Evolutionary conservation across 2,113 vertebrate genomes (phyloP), one percentile per base, ranked within the genome.

Genomic region (Pleuronectes platessa): DNA sequence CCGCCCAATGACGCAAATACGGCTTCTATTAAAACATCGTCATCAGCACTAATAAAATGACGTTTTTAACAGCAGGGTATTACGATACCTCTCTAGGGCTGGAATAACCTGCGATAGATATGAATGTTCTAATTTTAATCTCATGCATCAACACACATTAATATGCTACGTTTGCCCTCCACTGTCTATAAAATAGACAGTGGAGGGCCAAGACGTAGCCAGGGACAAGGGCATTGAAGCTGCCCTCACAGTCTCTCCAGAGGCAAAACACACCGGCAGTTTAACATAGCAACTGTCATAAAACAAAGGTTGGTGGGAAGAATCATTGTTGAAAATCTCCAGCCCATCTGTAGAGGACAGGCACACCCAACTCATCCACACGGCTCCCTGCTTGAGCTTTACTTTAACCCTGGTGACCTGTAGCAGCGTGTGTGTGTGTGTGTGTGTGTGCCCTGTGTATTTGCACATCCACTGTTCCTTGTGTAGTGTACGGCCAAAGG

Each of bases 371-470:
- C 78, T 86, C 84, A 86, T 90, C 67, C 80, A 76, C 86, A 86
- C 79, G 81, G 88, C 89, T 77, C 58, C 62, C 35, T 84, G 74
- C 68, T 65, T 78, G 71, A 83, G 80, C 77, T 79, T 61, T 80
- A 84, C 59, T 68, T 81, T 58, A 84, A 91, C 87, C 83, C 69
- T 42, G 53, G 62, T 86, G 89, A 94, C 90, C 88, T 90, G 53
- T 68, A 71, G 78, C 68, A 68, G 79, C 71, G 80, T 79, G 79
- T 69, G 82, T 78, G 60, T 86, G 61, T 81, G 66, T 82, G 65
- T 65, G 74, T 55, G 81, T 66, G 67, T 58, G 35, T 68, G 59
- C 47, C 72, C 66, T 82, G 73, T 82, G 76, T 82, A 62, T 90
- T 90, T 85, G 64, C 81, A 86, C 83, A 84, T 73, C 69, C 70